These are phyloP conservation scores for Ia io DNA, from an alignment of 2,113 vertebrate genomes.

Conservation along the genomic window DNA sequence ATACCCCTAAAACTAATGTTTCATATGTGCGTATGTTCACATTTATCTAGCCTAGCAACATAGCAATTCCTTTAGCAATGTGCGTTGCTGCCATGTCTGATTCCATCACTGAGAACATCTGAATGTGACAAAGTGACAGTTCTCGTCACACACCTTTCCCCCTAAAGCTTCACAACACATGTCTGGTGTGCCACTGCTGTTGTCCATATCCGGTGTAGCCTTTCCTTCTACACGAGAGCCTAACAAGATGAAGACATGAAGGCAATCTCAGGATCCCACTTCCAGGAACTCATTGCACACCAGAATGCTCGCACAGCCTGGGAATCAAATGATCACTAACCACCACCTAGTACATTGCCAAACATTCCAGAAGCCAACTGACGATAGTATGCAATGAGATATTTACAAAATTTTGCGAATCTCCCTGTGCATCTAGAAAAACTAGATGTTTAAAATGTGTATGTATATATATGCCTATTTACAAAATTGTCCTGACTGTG, in stretches of 20 bases:
- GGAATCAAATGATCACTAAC: not conserved
- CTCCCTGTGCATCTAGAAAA: not conserved
- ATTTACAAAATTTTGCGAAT: conserved; percentile 13
- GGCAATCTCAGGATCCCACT: accelerated
- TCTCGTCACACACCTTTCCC: not conserved
- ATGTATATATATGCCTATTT: not conserved
- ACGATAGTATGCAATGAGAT: not conserved
- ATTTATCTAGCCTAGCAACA: not conserved
- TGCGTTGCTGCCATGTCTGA: not conserved
- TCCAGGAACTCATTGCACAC: not conserved
- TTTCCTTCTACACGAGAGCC: not conserved
- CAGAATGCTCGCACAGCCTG: not conserved
- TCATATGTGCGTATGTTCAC: not conserved
- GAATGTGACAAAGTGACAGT: not conserved
- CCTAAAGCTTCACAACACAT: not conserved
- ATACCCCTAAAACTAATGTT: not conserved
- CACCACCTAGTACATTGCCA: not conserved
- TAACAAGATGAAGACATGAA: not conserved
- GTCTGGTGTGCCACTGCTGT: too few species aligned
- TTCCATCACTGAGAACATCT: not conserved
- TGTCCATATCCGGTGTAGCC: not conserved
- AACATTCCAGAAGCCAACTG: not conserved
- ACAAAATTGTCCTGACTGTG: conserved; percentile 34
- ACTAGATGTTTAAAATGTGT: not conserved
- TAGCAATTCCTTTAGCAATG: not conserved